Base-by-base conservation (phyloP, 2,888 invertebrate species). In the Scaptodrosophila latifasciaeformis region DNA sequence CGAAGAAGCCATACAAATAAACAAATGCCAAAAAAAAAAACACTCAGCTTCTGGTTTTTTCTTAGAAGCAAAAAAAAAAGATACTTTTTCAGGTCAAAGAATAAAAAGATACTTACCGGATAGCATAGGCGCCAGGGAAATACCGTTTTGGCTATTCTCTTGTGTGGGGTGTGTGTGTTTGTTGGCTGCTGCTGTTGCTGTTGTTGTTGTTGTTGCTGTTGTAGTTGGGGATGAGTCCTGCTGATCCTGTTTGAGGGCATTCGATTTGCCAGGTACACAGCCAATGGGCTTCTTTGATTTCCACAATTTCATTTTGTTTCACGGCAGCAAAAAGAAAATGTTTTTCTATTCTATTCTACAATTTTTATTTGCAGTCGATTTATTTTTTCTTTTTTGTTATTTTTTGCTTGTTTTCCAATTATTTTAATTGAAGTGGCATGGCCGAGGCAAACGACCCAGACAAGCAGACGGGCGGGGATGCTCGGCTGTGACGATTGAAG, bases 241-340 rank as follows among this genome's bases (percentile, higher is more conserved):
- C 12, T 70, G 82, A 12, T 85, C 85, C 65, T 70, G 82, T 62
- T 84, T 85, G 21, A 81, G 59, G 37, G 70, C 70, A 18, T 66
- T 78, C 34, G 84, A 83, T 61, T 84, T 85, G 56, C 86, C 86
- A 21, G 86, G 84, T 47, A 86, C 86, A 71, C 86, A 86, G 69
- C 84, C 84, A 47, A 85, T 85, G 50, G 86, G 84, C 53, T 86
- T 86, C 62, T 86, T 86, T 2, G 87, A 82, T 68, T 86, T 86
- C 86, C 86, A 86, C 77, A 86, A 68, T 75, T 86, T 86, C 87
- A 86, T 86, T 63, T 50, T 50, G 43, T 27, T 21, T 13, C 9
- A 9, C n/a, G 13, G 13, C 10, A 10, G 10, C 3, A 24, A 13
- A 18, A 10, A 27, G 12, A 43, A 27, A 13, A n/a, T n/a, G n/a